Base-by-base conservation (phyloP, 2,888 invertebrate species). In the Eupithecia exiguata region DNA sequence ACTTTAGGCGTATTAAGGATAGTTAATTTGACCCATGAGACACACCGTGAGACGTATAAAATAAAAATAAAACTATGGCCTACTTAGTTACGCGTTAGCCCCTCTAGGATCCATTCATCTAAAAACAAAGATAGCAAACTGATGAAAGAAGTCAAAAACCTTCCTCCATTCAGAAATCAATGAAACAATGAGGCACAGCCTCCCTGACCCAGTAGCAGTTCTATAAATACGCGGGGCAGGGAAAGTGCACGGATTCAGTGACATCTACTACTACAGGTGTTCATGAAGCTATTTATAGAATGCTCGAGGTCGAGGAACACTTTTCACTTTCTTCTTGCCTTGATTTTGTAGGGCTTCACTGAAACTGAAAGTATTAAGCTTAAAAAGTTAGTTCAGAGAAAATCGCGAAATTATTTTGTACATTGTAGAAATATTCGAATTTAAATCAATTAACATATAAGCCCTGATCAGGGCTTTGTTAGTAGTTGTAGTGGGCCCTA, bases 261-360 rank as follows among this genome's bases (percentile, higher is more conserved):
- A 62, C 71, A 73, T 53, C 73, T 73, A 70, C 68, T 49, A 18
- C 72, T 46, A 73, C 76, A 76, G 73, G 70, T 76, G 72, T 69
- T 14, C 21, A 30, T 30, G 30, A 30, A 36, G 36, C 38, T 63
- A 63, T 63, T 63, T 65, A 4, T 35, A 12, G 36, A 38, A 35
- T 62, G 16, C 18, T 25, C 6, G 35, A 63, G 35, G 35, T 63
- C 63, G 61, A 61, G 30, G 61, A 16, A 0, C 10, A 35, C n/a
- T 65, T 65, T 18, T 1, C n/a, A 36, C 36, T 65, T 36, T 65
- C 36, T 18, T 65, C 7, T 18, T 7, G 35, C 35, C 5, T 35
- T 35, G 1, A 35, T 62, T 18, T 5, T 62, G 62, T 71, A 66
- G 63, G 9, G 21, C 21, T 21, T 53, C 21, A 5, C 25, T 58